A percentile compares a stretch with the other conserved stretches of the same genome.
phyloP scores from a whole-genome alignment of 2,888 invertebrate species.

The Eurois occulta region DNA sequence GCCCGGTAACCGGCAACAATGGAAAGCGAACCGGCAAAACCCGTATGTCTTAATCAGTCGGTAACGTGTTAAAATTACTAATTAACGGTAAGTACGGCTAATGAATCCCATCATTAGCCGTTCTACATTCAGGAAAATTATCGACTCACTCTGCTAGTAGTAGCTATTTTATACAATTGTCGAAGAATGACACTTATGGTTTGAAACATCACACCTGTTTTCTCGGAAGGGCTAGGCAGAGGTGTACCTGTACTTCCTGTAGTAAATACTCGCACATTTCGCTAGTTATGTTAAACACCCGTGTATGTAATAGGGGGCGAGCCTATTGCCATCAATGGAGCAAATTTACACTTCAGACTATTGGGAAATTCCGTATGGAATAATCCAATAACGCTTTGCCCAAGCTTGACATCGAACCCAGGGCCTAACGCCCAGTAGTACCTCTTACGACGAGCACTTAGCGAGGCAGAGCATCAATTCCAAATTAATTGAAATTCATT shows the following conservation, averaged over 20 bases:
- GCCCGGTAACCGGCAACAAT: too few species aligned
- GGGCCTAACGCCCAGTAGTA: too few species aligned
- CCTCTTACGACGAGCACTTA: too few species aligned
- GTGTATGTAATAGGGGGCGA: neutral
- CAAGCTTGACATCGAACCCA: too few species aligned
- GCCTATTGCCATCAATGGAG: neutral
- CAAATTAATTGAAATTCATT: neutral
- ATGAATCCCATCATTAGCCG: neutral
- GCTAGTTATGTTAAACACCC: neutral
- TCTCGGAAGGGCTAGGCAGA: neutral
- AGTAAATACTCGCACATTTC: neutral
- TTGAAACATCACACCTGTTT: neutral
- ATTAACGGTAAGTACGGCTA: too few species aligned
- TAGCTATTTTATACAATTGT: too few species aligned
- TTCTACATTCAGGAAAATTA: neutral
- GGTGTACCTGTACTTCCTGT: too few species aligned
- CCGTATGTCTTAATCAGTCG: neutral
- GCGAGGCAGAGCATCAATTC: too few species aligned
- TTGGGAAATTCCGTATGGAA: too few species aligned
- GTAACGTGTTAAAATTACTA: conserved; percentile 7
- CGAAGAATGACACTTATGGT: too few species aligned
- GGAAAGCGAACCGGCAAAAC: neutral
- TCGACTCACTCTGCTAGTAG: neutral
- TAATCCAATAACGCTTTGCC: too few species aligned
- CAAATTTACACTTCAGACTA: neutral